These are phyloP conservation scores for Python bivittatus DNA, from an alignment of 2,113 vertebrate genomes.

Conservation along the genomic window DNA sequence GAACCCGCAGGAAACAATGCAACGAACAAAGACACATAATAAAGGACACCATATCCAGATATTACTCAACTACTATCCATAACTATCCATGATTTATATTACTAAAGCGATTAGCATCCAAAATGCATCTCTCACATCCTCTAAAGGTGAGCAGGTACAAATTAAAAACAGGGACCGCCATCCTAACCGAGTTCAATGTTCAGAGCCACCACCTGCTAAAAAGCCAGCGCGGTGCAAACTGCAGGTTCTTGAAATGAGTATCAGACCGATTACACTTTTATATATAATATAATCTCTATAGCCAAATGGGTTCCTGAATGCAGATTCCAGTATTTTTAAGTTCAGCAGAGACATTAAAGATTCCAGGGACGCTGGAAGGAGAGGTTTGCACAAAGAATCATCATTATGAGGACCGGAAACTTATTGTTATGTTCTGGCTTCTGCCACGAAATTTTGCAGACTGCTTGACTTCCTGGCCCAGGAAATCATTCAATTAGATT, in stretches of 20 bases:
- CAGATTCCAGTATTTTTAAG: not conserved
- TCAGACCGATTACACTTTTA: not conserved
- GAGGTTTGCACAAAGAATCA: not conserved
- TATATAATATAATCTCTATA: not conserved
- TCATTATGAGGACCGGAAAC: not conserved
- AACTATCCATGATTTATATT: not conserved
- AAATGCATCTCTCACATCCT: not conserved
- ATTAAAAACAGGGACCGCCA: not conserved
- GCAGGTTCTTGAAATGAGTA: not conserved
- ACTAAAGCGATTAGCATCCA: not conserved
- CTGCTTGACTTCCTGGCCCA: not conserved
- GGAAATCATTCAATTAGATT: not conserved
- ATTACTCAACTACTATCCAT: not conserved
- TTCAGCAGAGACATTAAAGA: not conserved
- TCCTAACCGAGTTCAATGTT: not conserved
- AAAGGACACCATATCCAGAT: not conserved
- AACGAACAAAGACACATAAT: not conserved
- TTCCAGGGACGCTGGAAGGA: not conserved
- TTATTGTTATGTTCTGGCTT: not conserved
- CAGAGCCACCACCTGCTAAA: not conserved
- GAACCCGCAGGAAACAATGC: conserved; percentile 3
- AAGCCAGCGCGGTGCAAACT: not conserved
- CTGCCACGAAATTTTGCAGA: not conserved
- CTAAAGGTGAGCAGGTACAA: accelerated
- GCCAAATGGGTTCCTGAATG: not conserved